Conservation (phyloP, 2,888 invertebrate species). For the Pyrocoelia pectoralis region DNA sequence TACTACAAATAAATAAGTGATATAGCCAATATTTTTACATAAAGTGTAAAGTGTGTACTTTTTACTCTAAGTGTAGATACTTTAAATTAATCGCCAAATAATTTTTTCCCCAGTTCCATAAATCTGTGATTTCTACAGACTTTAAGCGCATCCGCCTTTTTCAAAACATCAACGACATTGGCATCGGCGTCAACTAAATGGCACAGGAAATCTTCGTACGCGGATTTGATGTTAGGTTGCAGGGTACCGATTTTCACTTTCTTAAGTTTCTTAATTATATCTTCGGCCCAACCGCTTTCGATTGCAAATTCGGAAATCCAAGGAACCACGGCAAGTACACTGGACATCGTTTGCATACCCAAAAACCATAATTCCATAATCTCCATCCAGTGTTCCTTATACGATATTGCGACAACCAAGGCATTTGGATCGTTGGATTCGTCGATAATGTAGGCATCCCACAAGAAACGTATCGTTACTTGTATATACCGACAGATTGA, state of each 20-base stretch:
- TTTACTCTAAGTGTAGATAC: no score
- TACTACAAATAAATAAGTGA: no score
- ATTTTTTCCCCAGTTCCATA: slow-evolving; percentile 88
- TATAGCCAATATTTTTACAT: no score
- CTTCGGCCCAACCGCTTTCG: slow-evolving; percentile 94
- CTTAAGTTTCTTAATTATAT: slow-evolving; percentile 81
- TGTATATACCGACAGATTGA: slow-evolving; percentile 90
- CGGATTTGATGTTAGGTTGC: slow-evolving; percentile 85
- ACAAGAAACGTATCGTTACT: slow-evolving; percentile 87
- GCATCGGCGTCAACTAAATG: slow-evolving; percentile 82
- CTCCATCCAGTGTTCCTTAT: slow-evolving; percentile 90
- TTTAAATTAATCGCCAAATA: slow-evolving; percentile 78
- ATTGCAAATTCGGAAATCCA: slow-evolving; percentile 92
- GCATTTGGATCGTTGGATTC: slow-evolving; percentile 85
- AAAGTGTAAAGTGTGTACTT: no score
- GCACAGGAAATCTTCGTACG: slow-evolving; percentile 89
- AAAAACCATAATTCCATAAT: slow-evolving; percentile 92
- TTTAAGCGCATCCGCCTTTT: slow-evolving; percentile 82
- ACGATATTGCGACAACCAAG: slow-evolving; percentile 83
- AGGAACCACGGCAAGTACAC: slow-evolving; percentile 80
- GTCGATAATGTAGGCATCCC: slow-evolving; percentile 92
- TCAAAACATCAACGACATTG: slow-evolving; percentile 76
- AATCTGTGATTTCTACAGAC: slow-evolving; percentile 87
- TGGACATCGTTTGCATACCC: slow-evolving; percentile 92
- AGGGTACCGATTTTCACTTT: slow-evolving; percentile 85